phyloP scores from a whole-genome alignment of 2,888 invertebrate genomes.

The Synergus itoensis region DNA sequence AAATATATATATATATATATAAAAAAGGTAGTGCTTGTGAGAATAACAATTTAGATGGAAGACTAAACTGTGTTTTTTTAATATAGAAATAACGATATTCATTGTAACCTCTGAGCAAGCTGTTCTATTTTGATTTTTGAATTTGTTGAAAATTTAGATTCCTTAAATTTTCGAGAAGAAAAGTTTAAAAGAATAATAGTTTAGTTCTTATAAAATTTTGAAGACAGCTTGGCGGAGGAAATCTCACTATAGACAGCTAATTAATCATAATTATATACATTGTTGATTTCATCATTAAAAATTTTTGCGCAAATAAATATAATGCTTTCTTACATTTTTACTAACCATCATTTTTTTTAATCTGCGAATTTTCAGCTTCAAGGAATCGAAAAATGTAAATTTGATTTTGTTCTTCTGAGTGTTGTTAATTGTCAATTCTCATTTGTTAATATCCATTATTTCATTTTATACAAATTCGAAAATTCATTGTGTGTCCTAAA shows the following conservation, averaged over 20 bases:
- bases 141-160: conserved; percentile 15
- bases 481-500: conserved; percentile 37
- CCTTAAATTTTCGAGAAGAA: conserved; percentile 37
- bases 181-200: background rate
- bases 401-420: background rate
- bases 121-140: conserved; percentile 58
- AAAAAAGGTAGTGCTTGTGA: conserved; percentile 6
- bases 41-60: conserved; percentile 26
- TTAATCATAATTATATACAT: conserved; percentile 63
- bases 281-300: conserved; percentile 67
- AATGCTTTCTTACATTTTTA: conserved; percentile 74
- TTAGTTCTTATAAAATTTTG: conserved; percentile 21
- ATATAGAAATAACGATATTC: background rate
- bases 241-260: conserved; percentile 57
- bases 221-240: conserved; percentile 71
- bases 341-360: conserved; percentile 71
- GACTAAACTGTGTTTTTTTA: conserved; percentile 5
- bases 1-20: conserved; percentile 5
- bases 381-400: background rate
- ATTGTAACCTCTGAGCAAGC: conserved; percentile 74
- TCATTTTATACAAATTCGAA: conserved; percentile 38
- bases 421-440: background rate
- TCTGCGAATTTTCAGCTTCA: conserved; percentile 52
- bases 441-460: conserved; percentile 7
- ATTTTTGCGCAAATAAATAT: conserved; percentile 73